Base-by-base conservation (phyloP, 2,888 invertebrate species). In the Gisinianus flammeolus region DNA sequence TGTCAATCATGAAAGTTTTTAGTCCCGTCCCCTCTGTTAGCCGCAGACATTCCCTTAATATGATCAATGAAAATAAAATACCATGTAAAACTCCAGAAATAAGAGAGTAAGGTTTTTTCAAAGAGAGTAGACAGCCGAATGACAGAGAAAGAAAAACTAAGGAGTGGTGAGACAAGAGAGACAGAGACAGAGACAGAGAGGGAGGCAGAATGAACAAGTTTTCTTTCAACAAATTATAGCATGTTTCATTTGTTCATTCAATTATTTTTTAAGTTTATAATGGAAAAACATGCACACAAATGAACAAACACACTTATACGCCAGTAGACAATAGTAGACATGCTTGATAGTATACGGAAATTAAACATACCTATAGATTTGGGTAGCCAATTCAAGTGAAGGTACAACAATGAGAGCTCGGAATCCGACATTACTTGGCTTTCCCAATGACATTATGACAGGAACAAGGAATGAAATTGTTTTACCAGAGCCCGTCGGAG, bases 401-500 rank as follows among this genome's bases (percentile, higher is more conserved):
- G 98, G 98, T 84, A 95, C 94, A 16, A 98, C 89, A 67, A 98
- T 91, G 1, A 98, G 88, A 10, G 96, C 96, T 80, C 97, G 89
- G 74, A 95, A 93, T 0, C 97, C 97, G 28, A 90, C 89, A 71
- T 91, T 92, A 5, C 5, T 35, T 0, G 93, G 94, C 58, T 90
- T 89, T 22, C 90, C 90, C 58, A 98, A 89, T 0, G 91, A 88
- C 85, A 95, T 92, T 44, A 98, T 90, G 12, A 98, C 89, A 0
- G 98, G 98, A 3, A 97, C 87, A 0, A 98, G 89, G 88, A 98
- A 98, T 0, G 98, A 96, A 0, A 95, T 93, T 0, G 98, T 99
- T 88, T 98, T 98, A 10, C 98, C 98, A 0, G 97, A 97, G 0
- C 98, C 98, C 0, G 98, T 99, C 0, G 98, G 98, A 0, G 98